Evolutionary conservation across 2,797 vertebrate genomes (phyloP).

Genomic region (Sus cebifrons): DNA sequence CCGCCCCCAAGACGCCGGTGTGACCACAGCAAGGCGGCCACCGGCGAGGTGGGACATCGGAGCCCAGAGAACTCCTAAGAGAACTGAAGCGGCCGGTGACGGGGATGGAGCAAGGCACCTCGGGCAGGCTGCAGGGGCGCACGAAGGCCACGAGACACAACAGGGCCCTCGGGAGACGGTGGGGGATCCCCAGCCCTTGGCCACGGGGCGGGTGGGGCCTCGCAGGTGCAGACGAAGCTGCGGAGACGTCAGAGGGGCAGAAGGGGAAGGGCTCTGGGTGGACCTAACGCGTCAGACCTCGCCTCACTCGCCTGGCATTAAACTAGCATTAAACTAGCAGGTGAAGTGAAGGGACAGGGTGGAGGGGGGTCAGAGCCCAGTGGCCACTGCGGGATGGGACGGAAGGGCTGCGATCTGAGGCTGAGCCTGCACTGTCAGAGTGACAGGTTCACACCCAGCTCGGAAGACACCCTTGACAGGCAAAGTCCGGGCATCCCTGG

Average conservation of each 20-base stretch:
- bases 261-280: not conserved
- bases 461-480: not conserved
- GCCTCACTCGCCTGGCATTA: not conserved
- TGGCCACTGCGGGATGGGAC: not conserved
- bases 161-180: accelerated
- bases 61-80: not conserved
- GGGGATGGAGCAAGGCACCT: too few relatives aligned
- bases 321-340: not conserved
- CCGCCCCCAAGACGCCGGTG: accelerated
- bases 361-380: not conserved
- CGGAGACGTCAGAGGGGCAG: too few relatives aligned
- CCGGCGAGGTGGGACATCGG: not conserved
- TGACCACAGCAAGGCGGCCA: accelerated
- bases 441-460: not conserved
- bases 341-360: accelerated
- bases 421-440: not conserved
- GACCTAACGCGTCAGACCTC: not conserved
- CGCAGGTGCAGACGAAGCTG: accelerated
- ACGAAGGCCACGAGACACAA: not conserved
- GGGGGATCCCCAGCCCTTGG: accelerated
- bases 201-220: accelerated
- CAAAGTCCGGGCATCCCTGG: not conserved
- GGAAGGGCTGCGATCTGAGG: not conserved
- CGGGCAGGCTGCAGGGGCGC: not conserved
- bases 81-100: not conserved